Evolutionary conservation across 2,888 invertebrate genomes (phyloP), one percentile per base, ranked within the genome.

Genomic region (Aleiodes testaceus): DNA sequence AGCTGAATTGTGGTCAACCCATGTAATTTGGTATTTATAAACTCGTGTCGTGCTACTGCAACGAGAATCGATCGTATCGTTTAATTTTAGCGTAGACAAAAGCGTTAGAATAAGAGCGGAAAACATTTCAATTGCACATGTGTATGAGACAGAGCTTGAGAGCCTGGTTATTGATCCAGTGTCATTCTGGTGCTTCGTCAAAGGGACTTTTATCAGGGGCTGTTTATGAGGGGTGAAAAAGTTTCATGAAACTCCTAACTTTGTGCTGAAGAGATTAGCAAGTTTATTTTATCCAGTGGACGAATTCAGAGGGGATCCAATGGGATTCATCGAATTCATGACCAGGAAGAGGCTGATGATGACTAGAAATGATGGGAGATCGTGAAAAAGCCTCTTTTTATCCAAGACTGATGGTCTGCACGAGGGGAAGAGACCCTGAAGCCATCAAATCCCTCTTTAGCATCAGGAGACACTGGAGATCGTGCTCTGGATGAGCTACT

Each of bases 1-100:
- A 14, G 20, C n/a, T 9, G 49, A 18, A 49, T 49, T 20, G 49
- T 49, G 49, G 49, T 49, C 49, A 18, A 4, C 49, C 49, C 49
- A 49, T 61, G 44, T 61, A 12, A 9, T 53, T 61, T n/a, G 47
- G 44, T 68, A 68, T 68, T 68, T 68, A 68, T 68, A 68, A 68
- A 68, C 14, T 20, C n/a, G 49, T 59, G 55, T 36, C 68, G 16
- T 68, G 68, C 26, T 26, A 44, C 55, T 20, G 44, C 49, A 59
- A 26, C 68, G 68, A 68, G 45, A 61, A 68, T 68, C 68, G 68
- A 68, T 68, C 59, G 52, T 66, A 66, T 68, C 68, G 68, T 59
- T 44, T 68, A 68, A 68, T 68, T 68, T 59, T 59, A 68, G 45
- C 68, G 47, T 45, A 47, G 68, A 49, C 68, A 68, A 18, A 26